A percentile compares a stretch with the other conserved stretches of the same genome.
phyloP scores from a whole-genome alignment of 35 echinoderm and acorn worm species.

The Nesometra sesokonis region DNA sequence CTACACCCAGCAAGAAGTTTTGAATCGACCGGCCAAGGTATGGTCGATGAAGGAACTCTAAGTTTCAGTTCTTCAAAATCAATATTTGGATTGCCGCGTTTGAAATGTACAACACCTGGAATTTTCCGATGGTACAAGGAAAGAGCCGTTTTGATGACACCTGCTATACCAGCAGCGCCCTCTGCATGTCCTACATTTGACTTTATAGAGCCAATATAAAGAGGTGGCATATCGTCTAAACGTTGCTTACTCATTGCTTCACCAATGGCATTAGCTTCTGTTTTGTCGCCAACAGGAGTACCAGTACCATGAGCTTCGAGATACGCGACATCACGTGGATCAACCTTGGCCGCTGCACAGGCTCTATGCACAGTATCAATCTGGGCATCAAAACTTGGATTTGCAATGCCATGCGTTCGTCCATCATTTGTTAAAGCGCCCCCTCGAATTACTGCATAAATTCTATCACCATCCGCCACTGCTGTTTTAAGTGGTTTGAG shows the following conservation, averaged over 20 bases:
- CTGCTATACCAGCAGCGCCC: conserved; percentile 44
- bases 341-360: conserved; percentile 6
- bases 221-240: neutral
- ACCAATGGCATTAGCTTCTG: conserved; percentile 35
- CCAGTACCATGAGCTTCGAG: conserved; percentile 40
- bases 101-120: conserved; percentile 41
- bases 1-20: conserved; percentile 35
- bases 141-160: conserved; percentile 46
- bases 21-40: conserved; percentile 19
- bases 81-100: conserved; percentile 27
- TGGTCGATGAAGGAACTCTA: conserved; percentile 16
- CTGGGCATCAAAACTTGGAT: conserved; percentile 38
- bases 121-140: conserved; percentile 33
- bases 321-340: conserved; percentile 21
- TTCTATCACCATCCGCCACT: conserved; percentile 27
- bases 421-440: conserved; percentile 44
- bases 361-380: conserved; percentile 7
- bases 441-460: conserved; percentile 40
- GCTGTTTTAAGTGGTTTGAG: conserved; percentile 21
- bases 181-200: conserved; percentile 71
- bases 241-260: conserved; percentile 7
- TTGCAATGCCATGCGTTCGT: conserved; percentile 37
- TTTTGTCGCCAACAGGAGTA: conserved; percentile 31
- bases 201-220: conserved; percentile 62
- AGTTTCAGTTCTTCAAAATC: conserved; percentile 26